A percentile compares a stretch with the other conserved stretches of the same genome.
These are phyloP conservation scores for Drosophila nigrodunni DNA, from an alignment of 1,140 invertebrate species.

Conservation along the genomic window DNA sequence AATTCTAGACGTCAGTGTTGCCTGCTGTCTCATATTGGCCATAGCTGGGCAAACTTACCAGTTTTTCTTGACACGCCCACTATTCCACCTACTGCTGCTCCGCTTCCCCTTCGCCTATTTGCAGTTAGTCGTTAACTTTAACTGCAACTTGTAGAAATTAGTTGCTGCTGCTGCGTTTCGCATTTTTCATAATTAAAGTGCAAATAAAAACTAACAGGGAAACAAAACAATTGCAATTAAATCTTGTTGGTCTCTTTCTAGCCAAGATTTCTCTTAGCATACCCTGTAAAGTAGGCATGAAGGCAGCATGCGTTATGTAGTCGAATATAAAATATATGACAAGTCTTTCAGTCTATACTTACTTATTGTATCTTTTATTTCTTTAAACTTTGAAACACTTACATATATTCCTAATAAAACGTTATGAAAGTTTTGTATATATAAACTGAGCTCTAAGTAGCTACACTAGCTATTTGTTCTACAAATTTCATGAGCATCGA, in stretches of 20 bases:
- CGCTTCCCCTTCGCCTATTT: too few relatives aligned
- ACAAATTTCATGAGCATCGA: too few relatives aligned
- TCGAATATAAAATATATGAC: too few relatives aligned
- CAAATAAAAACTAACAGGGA: slow-evolving; percentile 73
- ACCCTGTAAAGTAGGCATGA: slow-evolving; percentile 6
- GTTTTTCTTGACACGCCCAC: not conserved
- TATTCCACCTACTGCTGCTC: not conserved
- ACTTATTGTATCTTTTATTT: too few relatives aligned
- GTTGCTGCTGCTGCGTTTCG: slow-evolving; percentile 45
- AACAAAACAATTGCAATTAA: slow-evolving; percentile 75
- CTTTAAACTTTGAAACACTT: too few relatives aligned
- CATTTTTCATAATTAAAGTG: slow-evolving; percentile 76
- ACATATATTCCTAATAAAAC: too few relatives aligned
- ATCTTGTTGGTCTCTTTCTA: slow-evolving; percentile 44
- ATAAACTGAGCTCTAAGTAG: not conserved
- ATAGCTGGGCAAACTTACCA: slow-evolving; percentile 23
- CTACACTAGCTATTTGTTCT: not conserved
- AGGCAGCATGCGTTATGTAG: not conserved
- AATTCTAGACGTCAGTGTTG: not conserved
- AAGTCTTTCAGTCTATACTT: too few relatives aligned
- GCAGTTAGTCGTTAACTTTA: slow-evolving; percentile 37
- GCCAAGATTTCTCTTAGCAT: slow-evolving; percentile 40
- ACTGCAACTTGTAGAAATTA: slow-evolving; percentile 65
- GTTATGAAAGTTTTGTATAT: not conserved
- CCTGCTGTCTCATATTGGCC: slow-evolving; percentile 22